Conservation (phyloP, 2,888 invertebrate genomes). For the Podotricha telesiphe region DNA sequence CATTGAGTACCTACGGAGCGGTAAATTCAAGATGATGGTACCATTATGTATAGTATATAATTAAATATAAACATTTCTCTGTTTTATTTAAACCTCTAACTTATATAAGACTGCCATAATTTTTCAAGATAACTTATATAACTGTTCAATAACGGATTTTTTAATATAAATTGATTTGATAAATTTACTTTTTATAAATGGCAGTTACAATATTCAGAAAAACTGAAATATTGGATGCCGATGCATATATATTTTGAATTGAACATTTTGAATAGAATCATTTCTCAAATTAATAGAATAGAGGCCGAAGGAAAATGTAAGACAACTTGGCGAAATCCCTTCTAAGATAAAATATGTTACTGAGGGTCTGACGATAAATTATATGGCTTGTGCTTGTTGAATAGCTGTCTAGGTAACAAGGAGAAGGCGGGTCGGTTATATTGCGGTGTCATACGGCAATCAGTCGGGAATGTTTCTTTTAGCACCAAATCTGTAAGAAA, state of each 20-base stretch:
- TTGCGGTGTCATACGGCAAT: constrained; percentile 34
- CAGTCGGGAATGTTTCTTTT: constrained; percentile 22
- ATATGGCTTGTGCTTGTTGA: constrained; percentile 27
- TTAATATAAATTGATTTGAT: too few species aligned
- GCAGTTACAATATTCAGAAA: not conserved
- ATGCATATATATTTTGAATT: not conserved
- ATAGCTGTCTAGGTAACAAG: constrained; percentile 38
- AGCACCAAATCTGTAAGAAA: not conserved
- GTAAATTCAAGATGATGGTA: too few species aligned
- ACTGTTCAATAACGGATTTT: too few species aligned
- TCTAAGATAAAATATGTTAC: constrained; percentile 29
- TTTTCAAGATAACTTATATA: too few species aligned
- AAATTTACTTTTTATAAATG: too few species aligned
- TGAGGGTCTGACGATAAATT: constrained; percentile 32
- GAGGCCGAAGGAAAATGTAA: constrained; percentile 16
- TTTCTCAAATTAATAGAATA: constrained; percentile 5
- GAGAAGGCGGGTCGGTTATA: constrained; percentile 32
- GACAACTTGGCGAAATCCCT: constrained; percentile 24
- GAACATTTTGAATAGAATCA: not conserved
- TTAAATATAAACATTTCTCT: too few species aligned
- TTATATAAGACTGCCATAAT: too few species aligned
- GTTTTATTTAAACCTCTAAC: too few species aligned
- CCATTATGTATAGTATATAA: too few species aligned
- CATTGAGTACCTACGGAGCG: too few species aligned
- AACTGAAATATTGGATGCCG: not conserved